Conservation (phyloP, 2,113 vertebrate species). For the Steatornis caripensis region DNA sequence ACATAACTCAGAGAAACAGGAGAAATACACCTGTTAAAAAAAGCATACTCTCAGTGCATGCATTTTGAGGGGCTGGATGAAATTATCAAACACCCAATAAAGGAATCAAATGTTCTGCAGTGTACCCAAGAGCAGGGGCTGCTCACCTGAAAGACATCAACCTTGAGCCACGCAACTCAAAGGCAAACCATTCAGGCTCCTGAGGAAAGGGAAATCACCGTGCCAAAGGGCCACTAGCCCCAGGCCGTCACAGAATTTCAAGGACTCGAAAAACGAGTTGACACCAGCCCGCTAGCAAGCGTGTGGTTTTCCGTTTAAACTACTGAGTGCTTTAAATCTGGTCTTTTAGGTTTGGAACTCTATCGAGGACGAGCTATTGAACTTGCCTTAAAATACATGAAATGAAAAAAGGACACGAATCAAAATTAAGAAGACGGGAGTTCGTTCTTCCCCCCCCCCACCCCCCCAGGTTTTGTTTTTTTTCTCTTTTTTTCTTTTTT, state of each 20-base stretch:
- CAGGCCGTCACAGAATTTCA: neutral
- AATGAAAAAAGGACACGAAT: conserved; percentile 61
- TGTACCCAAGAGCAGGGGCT: conserved; percentile 34
- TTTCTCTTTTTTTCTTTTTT: neutral
- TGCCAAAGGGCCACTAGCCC: neutral
- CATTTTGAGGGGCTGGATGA: conserved; percentile 34
- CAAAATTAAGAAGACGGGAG: conserved; percentile 26
- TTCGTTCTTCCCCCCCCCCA: neutral
- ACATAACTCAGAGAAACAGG: conserved; percentile 40
- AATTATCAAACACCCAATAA: conserved; percentile 38
- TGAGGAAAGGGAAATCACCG: neutral
- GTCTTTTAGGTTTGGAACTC: conserved; percentile 41
- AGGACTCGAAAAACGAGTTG: neutral
- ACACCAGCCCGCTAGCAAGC: neutral
- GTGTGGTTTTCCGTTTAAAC: neutral
- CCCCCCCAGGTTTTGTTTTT: neutral
- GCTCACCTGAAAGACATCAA: neutral
- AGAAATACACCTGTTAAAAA: conserved; percentile 17
- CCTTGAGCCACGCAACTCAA: conserved; percentile 23
- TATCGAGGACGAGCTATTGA: conserved; percentile 37
- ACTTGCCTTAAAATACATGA: conserved; percentile 49
- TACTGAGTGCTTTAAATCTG: conserved; percentile 44
- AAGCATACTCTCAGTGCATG: conserved; percentile 61
- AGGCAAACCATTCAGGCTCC: conserved; percentile 3
- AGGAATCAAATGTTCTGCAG: conserved; percentile 32